Evolutionary conservation across 1,140 invertebrate genomes (phyloP), one percentile per base, ranked within the genome.

Genomic region (Micrasema minimum): DNA sequence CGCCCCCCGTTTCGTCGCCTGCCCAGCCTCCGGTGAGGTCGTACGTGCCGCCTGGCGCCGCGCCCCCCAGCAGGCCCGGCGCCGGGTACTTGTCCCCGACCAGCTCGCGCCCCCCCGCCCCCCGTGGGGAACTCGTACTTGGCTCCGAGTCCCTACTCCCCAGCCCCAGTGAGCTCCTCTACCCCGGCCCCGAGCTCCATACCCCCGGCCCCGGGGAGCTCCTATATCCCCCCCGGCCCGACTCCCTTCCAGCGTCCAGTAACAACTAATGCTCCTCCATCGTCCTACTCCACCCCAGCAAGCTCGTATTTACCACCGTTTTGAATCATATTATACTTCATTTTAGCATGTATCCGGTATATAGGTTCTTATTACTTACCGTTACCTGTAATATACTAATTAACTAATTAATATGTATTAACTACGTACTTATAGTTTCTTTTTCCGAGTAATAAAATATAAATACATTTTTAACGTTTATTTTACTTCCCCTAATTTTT

Each of bases 221-320:
- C 51, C 14, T 67, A 67, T 50, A 37, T 67, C 11, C 50, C 65
- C 12, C 48, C 65, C 11, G 43, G 41, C 18, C 65, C 65, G 2
- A 67, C 46, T 12, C 57, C 45, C 31, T 55, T 62, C 18, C 57
- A 66, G 35, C 31, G 37, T 10, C 57, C 68, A 7, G 11, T 45
- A 1, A 12, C 59, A 16, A 59, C 55, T 2, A 59, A 41, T 20
- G 35, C 53, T 12, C 22, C 66, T 12, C 48, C 61, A n/a, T 23
- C 53, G 20, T 62, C 69, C 51, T 37, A 18, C 11, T 75, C 72
- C n/a, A 64, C 69, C n/a, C 73, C 73, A 37, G 73, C 70, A 12
- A 69, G 66, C 22, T 69, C 70, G 5, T 75, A 75, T 37, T 62
- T 75, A 7, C 73, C 73, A 5, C 73, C 73, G 4, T 72, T 53